Percentiles rank a stretch among this genome's conserved stretches.
Evolutionary conservation across 1,140 invertebrate species (phyloP).

Genomic region (Venustaconcha ellipsiformis): DNA sequence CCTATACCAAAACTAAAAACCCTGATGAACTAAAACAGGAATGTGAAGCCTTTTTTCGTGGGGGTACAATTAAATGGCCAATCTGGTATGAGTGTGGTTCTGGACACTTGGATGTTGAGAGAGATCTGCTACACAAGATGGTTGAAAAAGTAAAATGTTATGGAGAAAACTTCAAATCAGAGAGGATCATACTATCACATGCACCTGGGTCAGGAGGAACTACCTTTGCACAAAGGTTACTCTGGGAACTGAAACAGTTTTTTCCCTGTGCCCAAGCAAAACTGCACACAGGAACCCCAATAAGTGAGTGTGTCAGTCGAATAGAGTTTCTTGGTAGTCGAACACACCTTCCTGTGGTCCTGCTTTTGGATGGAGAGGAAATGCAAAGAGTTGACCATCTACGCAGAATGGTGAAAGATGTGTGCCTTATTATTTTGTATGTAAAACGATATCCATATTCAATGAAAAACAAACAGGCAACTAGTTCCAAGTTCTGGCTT

Average conservation of each 20-base stretch:
- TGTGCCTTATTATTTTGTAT: conserved; percentile 15
- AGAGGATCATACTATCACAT: conserved; percentile 20
- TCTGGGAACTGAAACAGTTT: conserved; percentile 31
- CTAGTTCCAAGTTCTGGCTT: conserved; percentile 9
- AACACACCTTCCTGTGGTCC: conserved; percentile 24
- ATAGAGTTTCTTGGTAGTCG: conserved; percentile 27
- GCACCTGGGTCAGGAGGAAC: conserved; percentile 41
- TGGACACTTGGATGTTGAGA: conserved; percentile 34
- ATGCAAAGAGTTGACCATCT: conserved; percentile 11
- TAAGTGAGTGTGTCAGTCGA: conserved; percentile 23
- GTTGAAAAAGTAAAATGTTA: conserved; percentile 21
- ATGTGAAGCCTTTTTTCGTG: conserved; percentile 30
- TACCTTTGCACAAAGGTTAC: conserved; percentile 35
- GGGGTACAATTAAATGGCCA: conserved; percentile 36
- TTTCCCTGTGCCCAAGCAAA: conserved; percentile 36
- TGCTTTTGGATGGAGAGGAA: conserved; percentile 28
- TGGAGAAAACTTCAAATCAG: conserved; percentile 18
- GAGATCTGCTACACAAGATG: conserved; percentile 23
- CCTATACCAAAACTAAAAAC: conserved; percentile 11
- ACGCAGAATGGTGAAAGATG: conserved; percentile 4
- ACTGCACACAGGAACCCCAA: conserved; percentile 1
- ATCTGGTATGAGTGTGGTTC: conserved; percentile 26
- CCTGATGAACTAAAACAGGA: conserved; percentile 29
- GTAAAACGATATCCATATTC: conserved; percentile 16
- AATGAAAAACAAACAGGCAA: conserved; percentile 1